phyloP scores from a whole-genome alignment of 2,797 vertebrate species.

The Cyprinodon diabolis region DNA sequence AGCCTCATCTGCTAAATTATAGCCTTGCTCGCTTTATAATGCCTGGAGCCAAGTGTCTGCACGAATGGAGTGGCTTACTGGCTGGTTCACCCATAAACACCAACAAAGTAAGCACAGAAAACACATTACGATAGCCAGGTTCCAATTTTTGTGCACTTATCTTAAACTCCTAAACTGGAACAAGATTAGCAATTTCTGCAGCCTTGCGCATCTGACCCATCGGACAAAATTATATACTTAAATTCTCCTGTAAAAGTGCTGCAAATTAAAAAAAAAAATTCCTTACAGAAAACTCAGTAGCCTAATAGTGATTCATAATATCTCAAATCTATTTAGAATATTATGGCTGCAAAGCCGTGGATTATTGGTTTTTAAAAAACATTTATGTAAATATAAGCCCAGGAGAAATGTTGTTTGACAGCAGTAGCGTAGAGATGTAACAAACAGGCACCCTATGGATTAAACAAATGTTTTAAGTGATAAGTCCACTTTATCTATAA shows the following conservation, averaged over 20 bases:
- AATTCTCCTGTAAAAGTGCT: slow-evolving; percentile 69
- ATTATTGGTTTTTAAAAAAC: too few relatives aligned
- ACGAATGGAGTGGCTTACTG: slow-evolving; percentile 44
- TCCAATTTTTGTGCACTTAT: slow-evolving; percentile 54
- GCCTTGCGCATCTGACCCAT: slow-evolving; percentile 48
- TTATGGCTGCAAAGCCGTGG: too few relatives aligned
- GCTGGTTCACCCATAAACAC: slow-evolving; percentile 66
- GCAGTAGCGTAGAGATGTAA: too few relatives aligned
- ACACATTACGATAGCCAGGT: slow-evolving; percentile 24
- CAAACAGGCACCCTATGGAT: neutral
- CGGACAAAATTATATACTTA: slow-evolving; percentile 57
- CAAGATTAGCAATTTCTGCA: slow-evolving; percentile 63
- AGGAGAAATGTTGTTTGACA: neutral
- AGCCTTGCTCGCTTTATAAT: slow-evolving; percentile 53
- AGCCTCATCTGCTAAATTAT: slow-evolving; percentile 67
- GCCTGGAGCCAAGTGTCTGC: slow-evolving; percentile 67
- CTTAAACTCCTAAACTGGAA: slow-evolving; percentile 39
- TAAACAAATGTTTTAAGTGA: neutral
- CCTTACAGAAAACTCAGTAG: slow-evolving; percentile 23
- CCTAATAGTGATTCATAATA: slow-evolving; percentile 17
- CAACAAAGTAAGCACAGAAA: slow-evolving; percentile 39
- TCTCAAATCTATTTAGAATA: neutral
- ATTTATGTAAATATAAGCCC: too few relatives aligned
- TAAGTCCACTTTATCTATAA: neutral
- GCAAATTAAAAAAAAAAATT: slow-evolving; percentile 44